These are phyloP conservation scores for Shinisaurus crocodilurus DNA, from an alignment of 2,113 vertebrate species.

Conservation along the genomic window DNA sequence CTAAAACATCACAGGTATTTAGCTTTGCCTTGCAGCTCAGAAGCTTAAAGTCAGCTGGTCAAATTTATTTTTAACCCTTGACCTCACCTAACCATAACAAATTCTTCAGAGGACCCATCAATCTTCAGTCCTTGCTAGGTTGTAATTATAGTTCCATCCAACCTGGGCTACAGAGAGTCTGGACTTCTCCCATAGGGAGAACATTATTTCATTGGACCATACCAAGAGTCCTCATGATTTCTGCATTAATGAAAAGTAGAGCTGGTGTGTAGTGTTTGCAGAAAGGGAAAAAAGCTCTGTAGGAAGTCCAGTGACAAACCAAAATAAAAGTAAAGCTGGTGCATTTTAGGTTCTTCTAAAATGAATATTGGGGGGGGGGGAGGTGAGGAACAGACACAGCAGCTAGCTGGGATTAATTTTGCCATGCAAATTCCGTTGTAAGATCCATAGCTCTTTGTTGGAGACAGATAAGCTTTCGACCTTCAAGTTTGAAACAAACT, in stretches of 20 bases:
- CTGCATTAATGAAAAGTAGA: not conserved
- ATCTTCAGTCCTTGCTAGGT: slow-evolving; percentile 2
- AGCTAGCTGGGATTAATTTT: slow-evolving; percentile 15
- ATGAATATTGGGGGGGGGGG: not conserved
- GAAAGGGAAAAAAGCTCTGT: not conserved
- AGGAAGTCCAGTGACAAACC: not conserved
- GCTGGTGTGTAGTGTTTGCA: not conserved
- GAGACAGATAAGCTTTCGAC: not conserved
- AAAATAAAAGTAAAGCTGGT: not conserved
- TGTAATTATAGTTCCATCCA: slow-evolving; percentile 3
- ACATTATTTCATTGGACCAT: not conserved
- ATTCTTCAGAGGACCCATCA: not conserved
- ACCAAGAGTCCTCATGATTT: not conserved
- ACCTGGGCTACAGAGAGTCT: not conserved
- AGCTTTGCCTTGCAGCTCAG: slow-evolving; percentile 2
- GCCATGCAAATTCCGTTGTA: not conserved
- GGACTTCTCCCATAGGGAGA: not conserved
- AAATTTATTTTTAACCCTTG: slow-evolving; percentile 34
- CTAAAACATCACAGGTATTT: slow-evolving; percentile 12
- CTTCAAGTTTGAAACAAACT: slow-evolving; percentile 17
- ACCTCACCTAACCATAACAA: slow-evolving; percentile 22
- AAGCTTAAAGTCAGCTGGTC: slow-evolving; percentile 19
- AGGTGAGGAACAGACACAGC: not conserved
- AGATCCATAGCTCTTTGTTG: not conserved
- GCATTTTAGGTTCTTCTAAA: not conserved